Conservation (phyloP, 2,888 invertebrate species). For the Blomia tropicalis region DNA sequence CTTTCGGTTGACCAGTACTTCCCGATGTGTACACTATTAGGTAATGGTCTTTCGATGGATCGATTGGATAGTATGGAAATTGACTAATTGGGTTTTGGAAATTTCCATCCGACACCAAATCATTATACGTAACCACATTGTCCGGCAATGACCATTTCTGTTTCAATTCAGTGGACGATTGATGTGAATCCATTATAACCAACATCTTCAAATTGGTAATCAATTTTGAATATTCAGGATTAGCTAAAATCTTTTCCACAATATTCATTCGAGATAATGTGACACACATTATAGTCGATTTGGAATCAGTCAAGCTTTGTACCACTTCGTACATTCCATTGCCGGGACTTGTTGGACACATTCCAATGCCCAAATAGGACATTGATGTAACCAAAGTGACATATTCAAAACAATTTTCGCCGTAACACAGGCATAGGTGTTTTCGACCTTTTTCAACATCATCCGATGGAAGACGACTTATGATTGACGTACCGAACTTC, state of each 20-base stretch:
- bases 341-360: background rate
- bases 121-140: background rate
- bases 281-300: background rate
- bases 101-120: background rate
- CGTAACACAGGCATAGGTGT: background rate
- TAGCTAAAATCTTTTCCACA: background rate
- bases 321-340: background rate
- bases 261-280: background rate
- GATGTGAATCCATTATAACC: background rate
- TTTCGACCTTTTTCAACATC: background rate
- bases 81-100: background rate
- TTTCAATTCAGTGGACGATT: background rate
- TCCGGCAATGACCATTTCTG: background rate
- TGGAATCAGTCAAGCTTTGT: background rate
- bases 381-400: background rate
- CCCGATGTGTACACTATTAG: slow-evolving; percentile 13
- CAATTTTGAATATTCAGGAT: background rate
- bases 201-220: background rate
- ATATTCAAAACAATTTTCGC: background rate
- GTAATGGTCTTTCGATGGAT: background rate
- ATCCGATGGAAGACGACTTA: background rate
- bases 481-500: background rate
- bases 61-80: slow-evolving; percentile 1
- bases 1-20: slow-evolving; percentile 13
- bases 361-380: background rate